Evolutionary conservation across 1,140 invertebrate genomes (phyloP).

Genomic region (Gonatopus flavifemur): DNA sequence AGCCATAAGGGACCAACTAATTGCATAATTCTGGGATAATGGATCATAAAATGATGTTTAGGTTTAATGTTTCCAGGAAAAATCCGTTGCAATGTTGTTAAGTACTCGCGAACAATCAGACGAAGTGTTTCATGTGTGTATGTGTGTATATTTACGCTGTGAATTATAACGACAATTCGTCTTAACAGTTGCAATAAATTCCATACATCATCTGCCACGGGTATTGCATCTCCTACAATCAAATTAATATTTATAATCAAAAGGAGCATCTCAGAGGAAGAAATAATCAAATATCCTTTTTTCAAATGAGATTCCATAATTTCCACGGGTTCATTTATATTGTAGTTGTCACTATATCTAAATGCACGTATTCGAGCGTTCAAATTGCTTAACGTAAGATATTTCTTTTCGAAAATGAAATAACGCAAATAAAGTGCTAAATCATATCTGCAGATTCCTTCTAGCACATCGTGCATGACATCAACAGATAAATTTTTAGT

Average conservation of each 20-base stretch:
- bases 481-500: conserved; percentile 13
- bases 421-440: conserved; percentile 5
- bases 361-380: conserved; percentile 6
- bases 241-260: neutral
- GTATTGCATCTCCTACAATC: neutral
- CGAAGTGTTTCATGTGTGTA: too few species aligned
- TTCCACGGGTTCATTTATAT: neutral
- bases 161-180: neutral
- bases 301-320: neutral
- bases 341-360: neutral
- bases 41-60: too few species aligned
- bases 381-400: conserved; percentile 7
- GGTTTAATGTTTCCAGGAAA: too few species aligned
- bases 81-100: too few species aligned
- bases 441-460: conserved; percentile 16
- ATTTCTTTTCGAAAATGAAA: conserved; percentile 12
- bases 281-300: neutral
- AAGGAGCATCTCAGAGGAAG: neutral
- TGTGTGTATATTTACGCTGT: too few species aligned
- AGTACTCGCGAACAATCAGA: too few species aligned
- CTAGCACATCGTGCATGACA: conserved; percentile 12
- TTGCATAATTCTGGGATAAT: too few species aligned
- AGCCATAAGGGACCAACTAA: too few species aligned
- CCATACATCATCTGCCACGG: neutral
- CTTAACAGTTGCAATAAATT: neutral